Evolutionary conservation across 1,140 invertebrate species (phyloP), one percentile per base, ranked within the genome.

Genomic region (Brachionus rubens): DNA sequence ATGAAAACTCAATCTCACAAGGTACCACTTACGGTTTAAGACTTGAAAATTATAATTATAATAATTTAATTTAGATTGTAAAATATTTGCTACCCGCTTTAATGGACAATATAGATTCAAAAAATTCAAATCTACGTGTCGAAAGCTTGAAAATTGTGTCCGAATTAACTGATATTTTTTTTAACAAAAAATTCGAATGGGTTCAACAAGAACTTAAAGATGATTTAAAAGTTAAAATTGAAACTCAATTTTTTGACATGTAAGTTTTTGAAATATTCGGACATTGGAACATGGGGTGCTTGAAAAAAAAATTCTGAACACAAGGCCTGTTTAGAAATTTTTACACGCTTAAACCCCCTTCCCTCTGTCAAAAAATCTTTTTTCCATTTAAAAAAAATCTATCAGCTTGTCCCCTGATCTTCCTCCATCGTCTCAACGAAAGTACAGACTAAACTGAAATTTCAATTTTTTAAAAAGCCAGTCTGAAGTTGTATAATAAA

Each of bases 191-290:
- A 24, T 43, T 3, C 43, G 59, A 65, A 24, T 43, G 33, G 33
- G 59, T 65, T 26, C 19, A 19, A 43, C 36, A 41, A 43, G 59
- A 65, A 12, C 30, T 65, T 26, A 65, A 43, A 65, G 59, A 65
- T 4, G 59, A 65, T 3, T 26, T 65, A 5, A 65, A 65, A 65
- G 41, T 14, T 24, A 65, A 46, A 65, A 65, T 65, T 43, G 59
- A 65, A 65, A 24, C 36, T 5, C 59, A 65, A 21, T 65, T 65
- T 43, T 65, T 65, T 43, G 59, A 65, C 9, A 21, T 65, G 59
- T 65, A 65, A 41, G n/a, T 59, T 16, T 48, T n/a, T n/a, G n/a
- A n/a, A n/a, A n/a, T n/a, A n/a, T n/a, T n/a, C n/a, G n/a, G n/a
- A n/a, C n/a, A n/a, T n/a, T n/a, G n/a, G n/a, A n/a, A n/a, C n/a